Base-by-base conservation (phyloP, 2,113 vertebrate genomes). In the Crotalus helleri region DNA sequence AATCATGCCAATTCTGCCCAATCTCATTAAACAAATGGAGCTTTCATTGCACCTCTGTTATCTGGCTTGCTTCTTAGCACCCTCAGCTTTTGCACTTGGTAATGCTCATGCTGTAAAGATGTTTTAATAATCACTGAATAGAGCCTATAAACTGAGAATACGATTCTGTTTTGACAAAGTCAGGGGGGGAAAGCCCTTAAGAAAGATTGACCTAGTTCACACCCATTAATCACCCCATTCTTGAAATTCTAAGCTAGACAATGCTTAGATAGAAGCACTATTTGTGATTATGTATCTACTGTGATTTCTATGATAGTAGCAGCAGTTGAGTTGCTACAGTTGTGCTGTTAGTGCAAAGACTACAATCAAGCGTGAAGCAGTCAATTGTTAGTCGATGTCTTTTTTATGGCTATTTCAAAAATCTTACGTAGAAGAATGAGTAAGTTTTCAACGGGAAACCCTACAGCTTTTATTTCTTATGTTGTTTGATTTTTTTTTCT, bases 51-150 rank as follows among this genome's bases (percentile, higher is more conserved):
- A 53, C 29, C 69, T n/a, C 19, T 53, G 46, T 57, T 61, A 49
- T 53, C 21, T 11, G 23, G 55, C 9, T 90, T 39, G 74, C 57
- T 61, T 90, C 33, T 58, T 58, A 39, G 0, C n/a, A 10, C 95
- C 90, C 92, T 92, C 90, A 96, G 92, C 92, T 92, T 93, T 94
- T 95, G 91, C 95, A 94, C 92, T 96, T 96, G 95, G 95, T 74
- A 93, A 64, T 1, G 93, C 91, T 69, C 5, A n/a, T 57, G 46
- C 94, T 94, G 94, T 94, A 96, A 91, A 85, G 81, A 29, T 29
- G 4, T 88, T 55, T 51, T 93, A 93, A 91, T 1, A 46, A 49
- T 95, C 44, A 0, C 93, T 93, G 92, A 94, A 87, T 1, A 51
- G 11, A 0, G 2, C 2, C 86, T 94, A 81, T 89, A 94, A 91